phyloP scores from a whole-genome alignment of 2,797 vertebrate species.

The Megaceryle alcyon region DNA sequence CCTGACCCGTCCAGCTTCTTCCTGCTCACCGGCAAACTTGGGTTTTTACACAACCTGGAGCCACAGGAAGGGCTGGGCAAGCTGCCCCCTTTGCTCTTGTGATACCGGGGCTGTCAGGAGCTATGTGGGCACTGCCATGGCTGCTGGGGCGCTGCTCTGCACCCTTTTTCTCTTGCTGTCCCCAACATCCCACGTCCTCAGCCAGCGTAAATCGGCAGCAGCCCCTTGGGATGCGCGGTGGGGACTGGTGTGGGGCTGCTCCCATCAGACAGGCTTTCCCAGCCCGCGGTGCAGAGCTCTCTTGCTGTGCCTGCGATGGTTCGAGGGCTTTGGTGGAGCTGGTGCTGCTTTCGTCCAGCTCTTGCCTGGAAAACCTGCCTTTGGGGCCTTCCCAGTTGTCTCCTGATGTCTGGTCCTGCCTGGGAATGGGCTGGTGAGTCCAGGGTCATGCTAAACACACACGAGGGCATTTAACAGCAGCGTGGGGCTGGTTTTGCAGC shows the following conservation, averaged over 20 bases:
- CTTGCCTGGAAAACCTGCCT: not conserved
- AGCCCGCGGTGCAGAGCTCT: rapidly evolving
- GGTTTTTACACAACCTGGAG: not conserved
- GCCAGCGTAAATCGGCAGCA: not conserved
- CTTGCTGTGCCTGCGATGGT: rapidly evolving
- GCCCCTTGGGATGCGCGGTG: not conserved
- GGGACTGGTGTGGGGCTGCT: not conserved
- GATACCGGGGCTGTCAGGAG: not conserved
- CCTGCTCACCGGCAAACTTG: not conserved
- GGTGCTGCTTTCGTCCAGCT: not conserved
- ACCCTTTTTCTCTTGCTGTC: not conserved
- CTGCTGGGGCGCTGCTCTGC: not conserved
- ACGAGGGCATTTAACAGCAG: rapidly evolving
- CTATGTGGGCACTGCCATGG: rapidly evolving
- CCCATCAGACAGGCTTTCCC: not conserved
- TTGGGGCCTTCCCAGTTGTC: not conserved
- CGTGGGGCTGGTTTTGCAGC: not conserved
- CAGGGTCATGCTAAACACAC: rapidly evolving
- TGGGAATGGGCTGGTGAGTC: not conserved
- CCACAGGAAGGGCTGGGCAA: rapidly evolving
- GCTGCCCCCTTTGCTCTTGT: not conserved
- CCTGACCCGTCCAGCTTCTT: not conserved
- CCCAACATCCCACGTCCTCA: rapidly evolving
- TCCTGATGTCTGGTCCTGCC: not conserved
- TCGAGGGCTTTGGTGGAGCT: rapidly evolving